phyloP scores from a whole-genome alignment of 2,888 invertebrate genomes.

The Eupithecia insigniata region DNA sequence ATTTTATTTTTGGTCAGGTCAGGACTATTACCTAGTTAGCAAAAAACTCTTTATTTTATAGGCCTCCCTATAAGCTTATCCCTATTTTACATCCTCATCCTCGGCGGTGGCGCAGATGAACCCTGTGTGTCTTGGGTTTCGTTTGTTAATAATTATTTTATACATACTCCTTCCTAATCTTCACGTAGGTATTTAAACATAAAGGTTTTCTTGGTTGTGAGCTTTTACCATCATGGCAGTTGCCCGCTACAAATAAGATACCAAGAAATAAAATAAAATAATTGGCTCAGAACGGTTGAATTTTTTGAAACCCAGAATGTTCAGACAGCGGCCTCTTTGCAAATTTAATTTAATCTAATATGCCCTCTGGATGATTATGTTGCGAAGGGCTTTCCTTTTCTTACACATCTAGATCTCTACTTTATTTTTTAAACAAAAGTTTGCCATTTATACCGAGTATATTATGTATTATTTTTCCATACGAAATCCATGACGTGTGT shows the following conservation, averaged over 20 bases:
- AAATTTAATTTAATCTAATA: slow-evolving; percentile 13
- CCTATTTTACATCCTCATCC: neutral
- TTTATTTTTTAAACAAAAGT: neutral
- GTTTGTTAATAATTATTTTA: too few species aligned
- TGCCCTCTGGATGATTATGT: neutral
- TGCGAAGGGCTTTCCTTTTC: neutral
- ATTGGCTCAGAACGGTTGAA: neutral
- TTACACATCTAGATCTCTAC: neutral
- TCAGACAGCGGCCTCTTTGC: neutral
- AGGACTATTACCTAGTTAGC: too few species aligned
- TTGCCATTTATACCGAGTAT: neutral
- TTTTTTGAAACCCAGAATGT: neutral
- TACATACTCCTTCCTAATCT: neutral
- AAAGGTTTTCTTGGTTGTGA: neutral
- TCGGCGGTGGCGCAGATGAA: too few species aligned
- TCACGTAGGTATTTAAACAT: neutral
- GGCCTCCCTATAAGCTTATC: neutral
- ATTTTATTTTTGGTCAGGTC: too few species aligned
- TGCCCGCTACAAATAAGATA: neutral
- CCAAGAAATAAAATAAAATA: neutral
- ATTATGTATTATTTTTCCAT: neutral
- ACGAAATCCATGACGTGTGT: neutral
- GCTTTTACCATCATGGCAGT: neutral
- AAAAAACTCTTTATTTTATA: too few species aligned
- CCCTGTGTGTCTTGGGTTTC: too few species aligned